Conservation (phyloP, 2,888 invertebrate species). For the Adelphocoris suturalis region DNA sequence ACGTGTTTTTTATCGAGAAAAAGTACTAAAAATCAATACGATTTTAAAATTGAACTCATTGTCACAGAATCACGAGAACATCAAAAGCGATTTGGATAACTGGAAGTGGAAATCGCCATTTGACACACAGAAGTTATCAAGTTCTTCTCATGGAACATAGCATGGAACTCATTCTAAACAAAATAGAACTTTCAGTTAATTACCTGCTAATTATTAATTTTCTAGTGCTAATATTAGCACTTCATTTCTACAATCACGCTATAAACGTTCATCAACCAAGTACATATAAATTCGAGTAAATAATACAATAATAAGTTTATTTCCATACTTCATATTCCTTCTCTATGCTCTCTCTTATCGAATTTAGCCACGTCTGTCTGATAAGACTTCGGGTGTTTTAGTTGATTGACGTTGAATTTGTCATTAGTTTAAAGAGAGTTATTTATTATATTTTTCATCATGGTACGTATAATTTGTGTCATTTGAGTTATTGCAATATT, state of each 20-base stretch:
- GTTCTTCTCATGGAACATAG: too few species aligned
- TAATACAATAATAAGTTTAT: too few species aligned
- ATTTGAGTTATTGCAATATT: too few species aligned
- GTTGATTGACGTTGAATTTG: not conserved
- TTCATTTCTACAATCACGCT: too few species aligned
- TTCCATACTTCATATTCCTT: not conserved
- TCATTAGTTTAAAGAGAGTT: not conserved
- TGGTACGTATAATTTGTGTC: not conserved
- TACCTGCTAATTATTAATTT: too few species aligned
- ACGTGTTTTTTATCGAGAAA: not conserved
- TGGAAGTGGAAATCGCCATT: not conserved
- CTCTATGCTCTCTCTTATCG: not conserved
- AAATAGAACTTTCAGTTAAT: too few species aligned
- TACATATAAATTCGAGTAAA: too few species aligned
- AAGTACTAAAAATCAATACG: conserved; percentile 3
- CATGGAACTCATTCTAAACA: too few species aligned
- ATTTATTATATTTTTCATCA: not conserved
- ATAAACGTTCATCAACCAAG: too few species aligned
- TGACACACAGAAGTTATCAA: conserved; percentile 2
- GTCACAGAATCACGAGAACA: not conserved
- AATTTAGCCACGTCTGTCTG: conserved; percentile 13
- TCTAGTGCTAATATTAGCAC: too few species aligned
- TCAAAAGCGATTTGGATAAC: not conserved
- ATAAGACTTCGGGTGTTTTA: not conserved
- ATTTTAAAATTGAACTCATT: not conserved